These are phyloP conservation scores for Erpobdella octoculata DNA, from an alignment of 2,888 invertebrate genomes.

Conservation along the genomic window DNA sequence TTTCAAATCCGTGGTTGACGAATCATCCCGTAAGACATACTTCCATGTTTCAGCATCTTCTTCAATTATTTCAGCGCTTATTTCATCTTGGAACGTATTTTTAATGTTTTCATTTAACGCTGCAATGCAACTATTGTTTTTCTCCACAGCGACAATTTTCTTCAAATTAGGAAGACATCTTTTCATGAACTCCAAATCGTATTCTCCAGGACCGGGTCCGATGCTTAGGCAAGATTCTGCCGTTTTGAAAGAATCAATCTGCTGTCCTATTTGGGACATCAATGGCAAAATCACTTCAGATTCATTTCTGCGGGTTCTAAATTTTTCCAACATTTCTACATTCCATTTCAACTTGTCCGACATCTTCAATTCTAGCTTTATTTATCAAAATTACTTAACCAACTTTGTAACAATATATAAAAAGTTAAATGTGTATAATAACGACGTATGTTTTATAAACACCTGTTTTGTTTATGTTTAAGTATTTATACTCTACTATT, in stretches of 20 bases:
- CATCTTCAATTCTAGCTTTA: too few species aligned
- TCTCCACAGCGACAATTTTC: conserved; percentile 11
- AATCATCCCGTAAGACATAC: too few species aligned
- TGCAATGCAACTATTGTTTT: neutral
- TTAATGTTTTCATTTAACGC: neutral
- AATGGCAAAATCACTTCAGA: neutral
- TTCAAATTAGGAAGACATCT: neutral
- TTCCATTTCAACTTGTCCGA: too few species aligned
- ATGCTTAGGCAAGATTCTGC: neutral
- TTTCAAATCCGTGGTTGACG: neutral
- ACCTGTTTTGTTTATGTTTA: too few species aligned
- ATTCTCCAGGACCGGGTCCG: conserved; percentile 13
- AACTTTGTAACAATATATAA: too few species aligned
- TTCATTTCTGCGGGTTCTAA: conserved; percentile 12
- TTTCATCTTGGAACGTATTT: neutral
- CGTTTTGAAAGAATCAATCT: neutral
- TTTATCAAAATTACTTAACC: too few species aligned
- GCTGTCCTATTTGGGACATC: neutral
- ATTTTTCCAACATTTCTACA: neutral
- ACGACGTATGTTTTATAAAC: too few species aligned
- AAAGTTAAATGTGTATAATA: too few species aligned
- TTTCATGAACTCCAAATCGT: conserved; percentile 11
- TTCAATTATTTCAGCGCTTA: neutral
- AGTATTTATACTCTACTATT: too few species aligned
- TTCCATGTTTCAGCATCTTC: neutral